Evolutionary conservation across 2,797 vertebrate species (phyloP).

Genomic region (Galagoides demidoff): DNA sequence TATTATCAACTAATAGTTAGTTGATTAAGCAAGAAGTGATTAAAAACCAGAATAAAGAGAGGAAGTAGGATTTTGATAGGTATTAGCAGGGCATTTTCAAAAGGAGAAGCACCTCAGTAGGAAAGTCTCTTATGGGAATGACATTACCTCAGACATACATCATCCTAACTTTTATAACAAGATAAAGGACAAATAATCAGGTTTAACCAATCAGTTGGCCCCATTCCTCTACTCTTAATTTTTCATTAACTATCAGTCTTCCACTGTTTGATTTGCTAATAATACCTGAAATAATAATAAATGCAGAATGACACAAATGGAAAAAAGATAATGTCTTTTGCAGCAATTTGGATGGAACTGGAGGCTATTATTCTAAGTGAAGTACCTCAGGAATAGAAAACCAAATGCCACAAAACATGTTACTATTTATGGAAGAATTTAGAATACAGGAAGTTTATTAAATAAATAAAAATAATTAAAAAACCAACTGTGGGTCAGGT

Average conservation of each 20-base stretch:
- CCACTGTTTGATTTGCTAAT: background rate
- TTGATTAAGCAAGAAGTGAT: background rate
- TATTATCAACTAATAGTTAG: background rate
- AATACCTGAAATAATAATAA: background rate
- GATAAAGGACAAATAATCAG: background rate
- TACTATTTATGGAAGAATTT: background rate
- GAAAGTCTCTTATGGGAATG: background rate
- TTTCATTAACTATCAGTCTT: background rate
- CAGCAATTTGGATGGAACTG: too few relatives aligned
- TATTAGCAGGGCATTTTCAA: background rate
- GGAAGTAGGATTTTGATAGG: background rate
- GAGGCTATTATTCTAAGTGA: too few relatives aligned
- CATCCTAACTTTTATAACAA: background rate
- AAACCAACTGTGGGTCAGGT: background rate
- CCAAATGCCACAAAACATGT: too few relatives aligned
- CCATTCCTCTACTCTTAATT: background rate
- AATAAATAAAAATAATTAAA: background rate
- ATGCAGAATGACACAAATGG: background rate
- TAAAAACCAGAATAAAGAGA: background rate
- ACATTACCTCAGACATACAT: background rate
- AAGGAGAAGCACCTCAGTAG: background rate
- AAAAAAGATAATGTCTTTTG: background rate
- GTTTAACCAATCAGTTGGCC: background rate
- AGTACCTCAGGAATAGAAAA: too few relatives aligned
- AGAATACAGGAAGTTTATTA: background rate